Evolutionary conservation across 2,888 invertebrate species (phyloP).

Genomic region (Sinodicranocentrus sp.): DNA sequence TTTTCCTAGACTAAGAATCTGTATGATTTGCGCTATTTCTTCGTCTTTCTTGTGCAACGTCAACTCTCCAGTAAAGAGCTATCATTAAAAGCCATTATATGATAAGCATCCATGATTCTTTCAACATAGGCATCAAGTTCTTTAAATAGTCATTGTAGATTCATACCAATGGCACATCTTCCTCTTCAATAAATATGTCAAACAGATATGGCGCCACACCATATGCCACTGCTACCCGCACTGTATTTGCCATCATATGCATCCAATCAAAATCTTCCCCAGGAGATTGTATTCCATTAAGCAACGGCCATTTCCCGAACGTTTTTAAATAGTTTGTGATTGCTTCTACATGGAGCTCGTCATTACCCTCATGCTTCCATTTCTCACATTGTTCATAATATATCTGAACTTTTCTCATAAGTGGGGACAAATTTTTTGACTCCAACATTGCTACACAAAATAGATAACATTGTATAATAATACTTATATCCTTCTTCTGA

Average conservation of each 20-base stretch:
- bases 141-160: neutral
- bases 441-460: slow-evolving; percentile 54
- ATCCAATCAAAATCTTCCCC: slow-evolving; percentile 54
- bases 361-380: slow-evolving; percentile 31
- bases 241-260: slow-evolving; percentile 41
- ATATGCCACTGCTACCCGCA: slow-evolving; percentile 51
- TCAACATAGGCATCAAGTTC: neutral
- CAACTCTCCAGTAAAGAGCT: slow-evolving; percentile 59
- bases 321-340: slow-evolving; percentile 34
- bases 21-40: slow-evolving; percentile 48
- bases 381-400: slow-evolving; percentile 60
- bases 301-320: slow-evolving; percentile 56
- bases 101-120: too few species aligned
- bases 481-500: too few species aligned
- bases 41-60: slow-evolving; percentile 35
- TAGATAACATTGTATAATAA: too few species aligned
- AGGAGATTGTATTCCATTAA: slow-evolving; percentile 41
- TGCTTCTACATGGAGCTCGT: slow-evolving; percentile 28
- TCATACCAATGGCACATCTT: slow-evolving; percentile 50
- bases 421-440: neutral
- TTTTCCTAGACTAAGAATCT: slow-evolving; percentile 51
- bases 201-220: slow-evolving; percentile 60
- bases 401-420: slow-evolving; percentile 33
- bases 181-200: slow-evolving; percentile 60
- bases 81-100: neutral